Conservation (phyloP, 2,113 vertebrate genomes). For the Tenebrosternarchus preto region DNA sequence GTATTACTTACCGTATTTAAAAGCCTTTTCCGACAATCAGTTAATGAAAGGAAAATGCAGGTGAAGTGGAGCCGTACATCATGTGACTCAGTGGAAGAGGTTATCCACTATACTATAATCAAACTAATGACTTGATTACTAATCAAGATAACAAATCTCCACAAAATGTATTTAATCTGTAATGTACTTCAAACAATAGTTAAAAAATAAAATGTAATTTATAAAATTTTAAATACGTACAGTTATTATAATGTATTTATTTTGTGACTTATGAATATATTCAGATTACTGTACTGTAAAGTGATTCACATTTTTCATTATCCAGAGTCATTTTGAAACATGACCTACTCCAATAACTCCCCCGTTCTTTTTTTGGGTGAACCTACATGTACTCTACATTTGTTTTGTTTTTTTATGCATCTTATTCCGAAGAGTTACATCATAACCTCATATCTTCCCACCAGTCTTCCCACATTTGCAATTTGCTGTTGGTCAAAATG, state of each 20-base stretch:
- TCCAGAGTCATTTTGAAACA: too few relatives aligned
- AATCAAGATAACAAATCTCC: background rate
- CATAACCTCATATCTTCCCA: background rate
- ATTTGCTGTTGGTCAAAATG: conserved; percentile 11
- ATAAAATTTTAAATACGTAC: too few relatives aligned
- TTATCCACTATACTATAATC: background rate
- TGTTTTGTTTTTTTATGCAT: background rate
- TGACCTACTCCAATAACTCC: too few relatives aligned
- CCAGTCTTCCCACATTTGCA: background rate
- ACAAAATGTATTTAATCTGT: background rate
- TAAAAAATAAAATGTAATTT: too few relatives aligned
- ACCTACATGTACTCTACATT: too few relatives aligned
- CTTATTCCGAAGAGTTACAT: background rate
- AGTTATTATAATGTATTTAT: too few relatives aligned
- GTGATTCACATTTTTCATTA: too few relatives aligned
- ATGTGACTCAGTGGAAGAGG: background rate
- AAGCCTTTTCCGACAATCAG: conserved; percentile 34
- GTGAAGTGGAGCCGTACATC: conserved; percentile 36
- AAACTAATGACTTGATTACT: conserved; percentile 10
- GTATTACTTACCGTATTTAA: conserved; percentile 43
- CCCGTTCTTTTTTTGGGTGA: too few relatives aligned
- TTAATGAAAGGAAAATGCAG: conserved; percentile 38
- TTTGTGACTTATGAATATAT: too few relatives aligned
- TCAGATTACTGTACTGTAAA: too few relatives aligned
- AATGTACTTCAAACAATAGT: background rate